A percentile compares a stretch with the other conserved stretches of the same genome.
Evolutionary conservation across 2,888 invertebrate genomes (phyloP).

Genomic region (Bellardia pandia): DNA sequence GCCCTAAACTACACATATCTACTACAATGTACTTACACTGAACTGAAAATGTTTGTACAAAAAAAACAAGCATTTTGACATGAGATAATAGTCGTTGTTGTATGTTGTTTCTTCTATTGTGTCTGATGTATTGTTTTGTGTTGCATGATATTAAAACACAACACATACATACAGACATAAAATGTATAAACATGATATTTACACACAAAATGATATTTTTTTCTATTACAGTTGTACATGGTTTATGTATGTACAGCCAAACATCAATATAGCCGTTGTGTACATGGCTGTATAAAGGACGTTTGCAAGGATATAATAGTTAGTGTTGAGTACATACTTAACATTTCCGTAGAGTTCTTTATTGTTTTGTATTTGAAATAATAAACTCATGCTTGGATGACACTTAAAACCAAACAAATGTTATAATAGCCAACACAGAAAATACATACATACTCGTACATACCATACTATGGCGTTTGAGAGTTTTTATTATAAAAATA

Average conservation of each 20-base stretch:
- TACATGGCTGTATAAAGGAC: conserved; percentile 13
- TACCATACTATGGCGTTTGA: conserved; percentile 23
- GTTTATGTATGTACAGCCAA: not conserved
- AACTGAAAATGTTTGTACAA: conserved; percentile 10
- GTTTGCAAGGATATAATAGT: conserved; percentile 37
- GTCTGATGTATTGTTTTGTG: conserved; percentile 42
- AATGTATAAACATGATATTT: conserved; percentile 64
- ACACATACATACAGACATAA: conserved; percentile 41
- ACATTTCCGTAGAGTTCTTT: conserved; percentile 58
- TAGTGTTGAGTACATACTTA: conserved; percentile 60
- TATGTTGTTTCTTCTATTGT: conserved; percentile 37
- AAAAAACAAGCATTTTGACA: conserved; percentile 40
- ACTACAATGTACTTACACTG: not conserved
- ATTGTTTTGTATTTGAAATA: conserved; percentile 34
- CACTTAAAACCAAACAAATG: conserved; percentile 75
- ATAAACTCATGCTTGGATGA: conserved; percentile 72
- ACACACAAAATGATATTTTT: conserved; percentile 65
- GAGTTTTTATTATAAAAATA: conserved; percentile 36
- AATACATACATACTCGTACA: not conserved
- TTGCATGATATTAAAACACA: conserved; percentile 20
- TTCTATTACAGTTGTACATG: conserved; percentile 35
- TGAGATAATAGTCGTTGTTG: conserved; percentile 48
- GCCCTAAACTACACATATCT: not conserved
- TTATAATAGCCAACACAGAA: conserved; percentile 62
- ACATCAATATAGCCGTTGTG: conserved; percentile 18